Evolutionary conservation across 2,888 invertebrate genomes (phyloP).

Genomic region (Acheta domesticus): DNA sequence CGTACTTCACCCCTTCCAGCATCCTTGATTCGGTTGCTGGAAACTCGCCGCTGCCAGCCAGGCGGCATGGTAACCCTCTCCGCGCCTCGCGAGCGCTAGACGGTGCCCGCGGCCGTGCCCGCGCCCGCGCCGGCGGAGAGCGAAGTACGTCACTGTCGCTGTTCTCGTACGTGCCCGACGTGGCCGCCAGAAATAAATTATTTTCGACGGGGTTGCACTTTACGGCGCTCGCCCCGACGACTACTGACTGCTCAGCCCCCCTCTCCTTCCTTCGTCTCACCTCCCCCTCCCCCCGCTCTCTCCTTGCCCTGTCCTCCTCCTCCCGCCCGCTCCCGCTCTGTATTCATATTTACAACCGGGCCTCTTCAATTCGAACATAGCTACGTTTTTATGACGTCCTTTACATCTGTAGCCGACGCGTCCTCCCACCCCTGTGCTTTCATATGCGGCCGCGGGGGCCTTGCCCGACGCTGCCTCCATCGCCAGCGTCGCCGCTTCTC

Average conservation of each 20-base stretch:
- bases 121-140: neutral
- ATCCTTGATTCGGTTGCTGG: too few species aligned
- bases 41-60: too few species aligned
- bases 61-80: neutral
- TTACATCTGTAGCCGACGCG: conserved; percentile 3
- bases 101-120: neutral
- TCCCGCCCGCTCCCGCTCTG: neutral
- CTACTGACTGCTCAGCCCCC: neutral
- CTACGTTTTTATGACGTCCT: conserved; percentile 5
- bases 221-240: neutral
- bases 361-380: conserved; percentile 5
- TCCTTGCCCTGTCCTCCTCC: neutral
- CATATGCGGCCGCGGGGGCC: neutral
- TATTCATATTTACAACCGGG: conserved; percentile 7
- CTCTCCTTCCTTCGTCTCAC: neutral
- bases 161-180: neutral
- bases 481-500: too few species aligned
- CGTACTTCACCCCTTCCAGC: too few species aligned
- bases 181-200: neutral
- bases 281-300: neutral
- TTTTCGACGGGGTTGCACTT: neutral
- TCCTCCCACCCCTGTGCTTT: neutral
- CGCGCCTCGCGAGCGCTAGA: neutral
- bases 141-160: neutral
- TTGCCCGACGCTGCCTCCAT: neutral